phyloP scores from a whole-genome alignment of 2,888 invertebrate genomes.

The Rhodophaea formosa region DNA sequence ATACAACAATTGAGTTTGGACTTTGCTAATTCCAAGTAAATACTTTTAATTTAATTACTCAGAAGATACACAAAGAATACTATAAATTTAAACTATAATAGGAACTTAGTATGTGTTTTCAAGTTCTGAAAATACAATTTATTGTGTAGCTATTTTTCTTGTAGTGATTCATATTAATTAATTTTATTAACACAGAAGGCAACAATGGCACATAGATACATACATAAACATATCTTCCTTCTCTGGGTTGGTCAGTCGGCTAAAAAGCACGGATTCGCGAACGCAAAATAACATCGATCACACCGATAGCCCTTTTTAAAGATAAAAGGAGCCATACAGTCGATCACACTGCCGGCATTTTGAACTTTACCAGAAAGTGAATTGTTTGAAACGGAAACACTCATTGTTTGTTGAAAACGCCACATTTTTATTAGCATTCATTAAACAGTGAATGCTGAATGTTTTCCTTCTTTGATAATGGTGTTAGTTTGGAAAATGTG shows the following conservation, averaged over 20 bases:
- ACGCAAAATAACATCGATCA: too few species aligned
- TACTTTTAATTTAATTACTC: not conserved
- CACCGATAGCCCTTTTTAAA: too few species aligned
- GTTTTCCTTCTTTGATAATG: not conserved
- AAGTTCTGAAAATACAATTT: not conserved
- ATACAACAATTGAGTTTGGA: not conserved
- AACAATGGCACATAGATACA: too few species aligned
- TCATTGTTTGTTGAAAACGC: not conserved
- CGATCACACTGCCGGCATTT: too few species aligned
- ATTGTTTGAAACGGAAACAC: not conserved
- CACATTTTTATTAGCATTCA: constrained; percentile 2
- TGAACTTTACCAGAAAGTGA: not conserved
- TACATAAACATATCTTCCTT: too few species aligned
- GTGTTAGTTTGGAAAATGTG: constrained; percentile 3
- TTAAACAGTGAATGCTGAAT: not conserved
- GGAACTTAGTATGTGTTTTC: not conserved
- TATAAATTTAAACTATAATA: not conserved
- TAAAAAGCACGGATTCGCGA: too few species aligned
- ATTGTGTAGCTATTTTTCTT: too few species aligned
- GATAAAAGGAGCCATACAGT: too few species aligned
- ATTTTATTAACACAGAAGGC: too few species aligned
- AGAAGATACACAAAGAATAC: not conserved
- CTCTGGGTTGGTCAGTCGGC: too few species aligned
- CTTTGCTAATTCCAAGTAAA: not conserved
- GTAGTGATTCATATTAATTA: too few species aligned